Conservation (phyloP, 37 sponge, comb jelly and placozoan genomes). For the Bolinopsis microptera region DNA sequence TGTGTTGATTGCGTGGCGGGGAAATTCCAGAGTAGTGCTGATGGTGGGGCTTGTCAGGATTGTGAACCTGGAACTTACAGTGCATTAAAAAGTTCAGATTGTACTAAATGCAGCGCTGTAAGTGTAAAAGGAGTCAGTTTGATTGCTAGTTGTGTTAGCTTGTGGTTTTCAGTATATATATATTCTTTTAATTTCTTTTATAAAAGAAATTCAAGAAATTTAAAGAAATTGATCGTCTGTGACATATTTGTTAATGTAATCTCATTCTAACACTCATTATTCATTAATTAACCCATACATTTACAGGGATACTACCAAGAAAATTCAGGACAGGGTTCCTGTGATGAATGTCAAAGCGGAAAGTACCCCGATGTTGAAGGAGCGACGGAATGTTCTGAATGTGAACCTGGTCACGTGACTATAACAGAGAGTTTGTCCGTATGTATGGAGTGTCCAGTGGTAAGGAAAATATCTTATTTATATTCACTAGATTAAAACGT, state of each 20-base stretch:
- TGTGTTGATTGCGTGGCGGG: conserved; percentile 11
- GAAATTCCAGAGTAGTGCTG: neutral
- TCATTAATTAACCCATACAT: too few species aligned
- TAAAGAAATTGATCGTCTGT: too few species aligned
- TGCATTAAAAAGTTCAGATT: neutral
- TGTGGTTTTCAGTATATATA: too few species aligned
- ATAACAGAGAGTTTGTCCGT: neutral
- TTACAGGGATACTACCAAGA: neutral
- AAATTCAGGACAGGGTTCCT: neutral
- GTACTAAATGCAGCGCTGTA: neutral
- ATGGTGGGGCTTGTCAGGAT: neutral
- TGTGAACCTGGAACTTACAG: neutral
- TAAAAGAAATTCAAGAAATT: too few species aligned
- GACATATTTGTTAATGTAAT: too few species aligned
- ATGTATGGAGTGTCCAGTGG: too few species aligned
- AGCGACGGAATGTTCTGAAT: neutral
- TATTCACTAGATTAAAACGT: too few species aligned
- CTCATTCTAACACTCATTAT: too few species aligned
- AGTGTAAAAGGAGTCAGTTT: too few species aligned
- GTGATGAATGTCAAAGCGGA: neutral
- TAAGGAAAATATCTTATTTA: too few species aligned
- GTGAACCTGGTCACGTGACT: neutral
- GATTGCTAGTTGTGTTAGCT: too few species aligned
- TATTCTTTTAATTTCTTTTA: too few species aligned
- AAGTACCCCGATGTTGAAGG: neutral